A percentile compares a stretch with the other conserved stretches of the same genome.
These are phyloP conservation scores for Parauchenoglanis ngamensis DNA, from an alignment of 2,797 vertebrate genomes.

Conservation along the genomic window DNA sequence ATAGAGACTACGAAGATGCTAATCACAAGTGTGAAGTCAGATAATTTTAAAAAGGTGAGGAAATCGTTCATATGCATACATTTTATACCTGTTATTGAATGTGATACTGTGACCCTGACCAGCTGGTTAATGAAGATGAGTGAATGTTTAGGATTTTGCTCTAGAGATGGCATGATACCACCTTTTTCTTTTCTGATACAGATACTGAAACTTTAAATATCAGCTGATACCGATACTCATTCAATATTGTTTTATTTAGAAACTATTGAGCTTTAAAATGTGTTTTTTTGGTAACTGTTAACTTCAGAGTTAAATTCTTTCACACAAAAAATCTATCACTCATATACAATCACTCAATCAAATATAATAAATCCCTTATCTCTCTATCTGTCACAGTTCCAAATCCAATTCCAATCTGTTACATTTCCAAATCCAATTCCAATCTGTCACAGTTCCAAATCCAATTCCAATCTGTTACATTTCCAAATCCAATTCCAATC, in stretches of 20 bases:
- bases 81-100: neutral
- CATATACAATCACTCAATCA: too few species aligned
- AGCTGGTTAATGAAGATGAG: neutral
- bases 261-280: neutral
- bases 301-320: neutral
- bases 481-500: too few species aligned
- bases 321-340: neutral
- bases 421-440: neutral
- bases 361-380: neutral
- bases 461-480: too few species aligned
- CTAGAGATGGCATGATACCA: neutral
- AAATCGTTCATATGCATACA: neutral
- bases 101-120: neutral
- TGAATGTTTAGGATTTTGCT: neutral
- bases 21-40: slow-evolving; percentile 80
- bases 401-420: neutral
- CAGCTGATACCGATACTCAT: neutral
- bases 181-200: neutral
- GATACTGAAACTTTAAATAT: neutral
- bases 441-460: neutral
- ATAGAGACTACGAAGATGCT: slow-evolving; percentile 74
- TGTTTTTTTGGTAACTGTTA: neutral
- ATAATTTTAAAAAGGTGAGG: slow-evolving; percentile 80
- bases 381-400: neutral
- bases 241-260: neutral